Evolutionary conservation across 2,888 invertebrate species (phyloP), one percentile per base, ranked within the genome.

Genomic region (Clostera curtula): DNA sequence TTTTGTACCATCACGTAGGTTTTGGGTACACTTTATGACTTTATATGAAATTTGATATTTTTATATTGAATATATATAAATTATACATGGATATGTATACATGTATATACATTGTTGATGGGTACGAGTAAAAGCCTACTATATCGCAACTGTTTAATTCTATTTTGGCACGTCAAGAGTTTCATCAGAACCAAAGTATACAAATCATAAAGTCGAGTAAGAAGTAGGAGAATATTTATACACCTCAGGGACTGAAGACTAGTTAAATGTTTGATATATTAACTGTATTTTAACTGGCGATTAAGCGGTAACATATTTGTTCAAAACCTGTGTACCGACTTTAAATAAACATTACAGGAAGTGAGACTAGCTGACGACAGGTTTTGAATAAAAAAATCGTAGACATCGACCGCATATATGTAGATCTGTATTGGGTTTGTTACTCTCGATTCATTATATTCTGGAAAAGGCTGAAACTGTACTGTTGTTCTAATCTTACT

Each of bases 1-100:
- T 79, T 76, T 79, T 76, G 80, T 80, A 82, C 82, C 82, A 80
- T 73, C 77, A 76, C 75, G 82, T 83, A 83, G 82, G 80, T 82
- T 83, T 83, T 83, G 83, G 83, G 83, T 83, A 83, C 83, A 82
- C 79, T 83, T 83, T 83, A 80, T 80, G 80, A 80, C 82, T 83
- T 83, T 83, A 82, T 82, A 83, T 82, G 68, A 83, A 83, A 82
- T 80, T 82, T 80, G 67, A 82, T 82, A 82, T 83, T 83, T 83
- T 83, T 83, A 75, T 82, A 82, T 79, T 80, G 73, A 79, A 80
- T 80, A 82, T 82, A 82, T 82, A 82, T 82, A 82, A 80, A 82
- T 79, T 82, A 80, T 82, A 82, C 82, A 82, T 80, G 79, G 68
- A 74, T 80, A 82, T 80, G 80, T 83, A 80, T 79, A 82, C 80